Evolutionary conservation across 2,888 invertebrate genomes (phyloP), one percentile per base, ranked within the genome.

Genomic region (Caenorhabditis doughertyi): DNA sequence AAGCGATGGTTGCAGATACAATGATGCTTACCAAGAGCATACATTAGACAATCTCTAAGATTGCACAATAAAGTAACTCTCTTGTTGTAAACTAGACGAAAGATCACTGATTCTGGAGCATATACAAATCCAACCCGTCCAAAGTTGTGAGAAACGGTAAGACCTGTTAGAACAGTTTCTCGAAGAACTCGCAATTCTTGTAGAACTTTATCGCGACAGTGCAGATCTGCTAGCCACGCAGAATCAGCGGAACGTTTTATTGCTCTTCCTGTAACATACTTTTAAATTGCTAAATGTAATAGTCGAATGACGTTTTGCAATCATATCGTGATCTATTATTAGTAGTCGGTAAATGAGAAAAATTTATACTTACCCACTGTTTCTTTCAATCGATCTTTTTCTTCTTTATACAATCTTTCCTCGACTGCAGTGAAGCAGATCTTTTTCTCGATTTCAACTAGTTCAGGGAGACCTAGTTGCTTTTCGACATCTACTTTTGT

Each of bases 381-480:
- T n/a, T 32, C 32, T 23, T 11, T 25, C 16, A 74, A 11, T 9
- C 35, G 29, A 42, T 81, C 81, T 18, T 72, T 56, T 27, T 70
- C 74, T 32, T 83, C 72, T 56, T 81, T 64, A 42, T 96, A 96
- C 90, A 95, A 95, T 86, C 95, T 94, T 80, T 94, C 94, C 92
- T 96, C 95, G 0, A 95, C 94, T 4, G 95, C 94, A n/a, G 95
- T 94, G 89, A 95, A 94, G 49, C 94, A 93, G 53, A 95, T 89
- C 92, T 93, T 93, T 91, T 95, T 94, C 7, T 94, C 91, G 53
- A 93, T 87, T 72, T 94, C 93, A 0, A 93, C 93, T 92, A 95
- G 95, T n/a, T 93, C 92, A 0, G 95, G 95, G 81, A 95, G 94
- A 60, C 94, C 93, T 58, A 95, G 29, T 49, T 85, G 95, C 82